phyloP scores from a whole-genome alignment of 2,888 invertebrate genomes.

The Athetis lepigone region DNA sequence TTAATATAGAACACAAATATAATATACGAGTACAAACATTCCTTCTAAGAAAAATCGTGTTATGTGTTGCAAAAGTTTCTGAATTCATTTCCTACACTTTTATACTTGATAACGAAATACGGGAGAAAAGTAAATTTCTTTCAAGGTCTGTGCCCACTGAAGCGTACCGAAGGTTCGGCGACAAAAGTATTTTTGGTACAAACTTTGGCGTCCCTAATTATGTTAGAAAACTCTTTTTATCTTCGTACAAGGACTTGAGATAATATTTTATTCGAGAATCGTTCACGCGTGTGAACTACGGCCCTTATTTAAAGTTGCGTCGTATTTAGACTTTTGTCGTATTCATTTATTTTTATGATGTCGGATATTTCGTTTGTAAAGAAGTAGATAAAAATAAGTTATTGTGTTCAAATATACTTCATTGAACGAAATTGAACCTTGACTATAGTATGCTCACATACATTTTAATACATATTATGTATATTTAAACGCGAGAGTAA shows the following conservation, averaged over 20 bases:
- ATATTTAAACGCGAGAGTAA: no score
- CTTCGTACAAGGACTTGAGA: constrained; percentile 26
- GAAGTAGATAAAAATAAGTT: no score
- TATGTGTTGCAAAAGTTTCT: constrained; percentile 61
- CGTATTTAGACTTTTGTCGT: constrained; percentile 5
- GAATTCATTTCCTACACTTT: constrained; percentile 61
- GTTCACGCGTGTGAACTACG: constrained; percentile 32
- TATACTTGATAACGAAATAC: constrained; percentile 53
- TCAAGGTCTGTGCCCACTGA: constrained; percentile 44
- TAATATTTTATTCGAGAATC: constrained; percentile 39
- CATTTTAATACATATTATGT: no score
- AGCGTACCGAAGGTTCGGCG: constrained; percentile 33
- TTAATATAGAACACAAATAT: constrained; percentile 51
- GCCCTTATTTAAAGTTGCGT: constrained; percentile 17
- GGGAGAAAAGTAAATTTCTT: constrained; percentile 40
- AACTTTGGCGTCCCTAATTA: constrained; percentile 53
- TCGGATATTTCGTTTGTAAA: not conserved
- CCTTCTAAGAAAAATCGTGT: constrained; percentile 30
- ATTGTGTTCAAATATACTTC: no score
- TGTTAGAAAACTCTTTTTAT: constrained; percentile 52
- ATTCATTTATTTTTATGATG: not conserved
- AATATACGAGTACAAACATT: constrained; percentile 38
- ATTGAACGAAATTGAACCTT: no score
- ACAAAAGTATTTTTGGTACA: constrained; percentile 39
- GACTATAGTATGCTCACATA: no score